Percentiles rank a stretch among this genome's conserved stretches.
These are phyloP conservation scores for Diabrotica virgifera DNA, from an alignment of 1,140 invertebrate species.

Conservation along the genomic window DNA sequence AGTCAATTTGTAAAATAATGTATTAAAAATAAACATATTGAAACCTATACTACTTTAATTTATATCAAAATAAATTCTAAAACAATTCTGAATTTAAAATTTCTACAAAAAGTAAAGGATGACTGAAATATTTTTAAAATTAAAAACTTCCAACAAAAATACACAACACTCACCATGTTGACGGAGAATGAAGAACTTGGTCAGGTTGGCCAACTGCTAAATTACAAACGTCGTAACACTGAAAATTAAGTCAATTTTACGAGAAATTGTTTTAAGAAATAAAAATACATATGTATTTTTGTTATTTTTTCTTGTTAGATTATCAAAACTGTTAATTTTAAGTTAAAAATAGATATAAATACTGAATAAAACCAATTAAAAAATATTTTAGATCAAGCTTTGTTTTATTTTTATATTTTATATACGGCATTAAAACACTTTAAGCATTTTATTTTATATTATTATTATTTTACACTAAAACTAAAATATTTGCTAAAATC, in stretches of 20 bases:
- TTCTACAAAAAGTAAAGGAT: background rate
- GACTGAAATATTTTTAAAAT: constrained; percentile 5
- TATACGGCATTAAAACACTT: too few species aligned
- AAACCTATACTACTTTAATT: background rate
- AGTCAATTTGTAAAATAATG: background rate
- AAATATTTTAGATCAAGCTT: too few species aligned
- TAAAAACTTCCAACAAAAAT: background rate
- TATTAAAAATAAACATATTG: background rate
- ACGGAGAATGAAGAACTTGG: background rate
- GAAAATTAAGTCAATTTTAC: background rate
- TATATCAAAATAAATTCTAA: background rate
- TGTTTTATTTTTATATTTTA: too few species aligned
- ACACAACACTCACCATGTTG: background rate
- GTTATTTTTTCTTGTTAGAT: background rate
- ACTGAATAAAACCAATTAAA: too few species aligned
- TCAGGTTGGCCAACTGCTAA: background rate
- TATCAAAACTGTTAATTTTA: too few species aligned
- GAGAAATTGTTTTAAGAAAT: background rate
- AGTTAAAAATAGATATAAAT: too few species aligned
- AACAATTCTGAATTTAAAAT: too few species aligned
- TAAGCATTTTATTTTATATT: too few species aligned
- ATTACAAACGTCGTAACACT: background rate
- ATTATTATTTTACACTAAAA: too few species aligned
- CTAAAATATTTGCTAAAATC: too few species aligned
- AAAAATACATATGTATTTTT: background rate